A percentile compares a stretch with the other conserved stretches of the same genome.
phyloP scores from a whole-genome alignment of 2,888 invertebrate species.

The Sepioteuthis lessoniana region DNA sequence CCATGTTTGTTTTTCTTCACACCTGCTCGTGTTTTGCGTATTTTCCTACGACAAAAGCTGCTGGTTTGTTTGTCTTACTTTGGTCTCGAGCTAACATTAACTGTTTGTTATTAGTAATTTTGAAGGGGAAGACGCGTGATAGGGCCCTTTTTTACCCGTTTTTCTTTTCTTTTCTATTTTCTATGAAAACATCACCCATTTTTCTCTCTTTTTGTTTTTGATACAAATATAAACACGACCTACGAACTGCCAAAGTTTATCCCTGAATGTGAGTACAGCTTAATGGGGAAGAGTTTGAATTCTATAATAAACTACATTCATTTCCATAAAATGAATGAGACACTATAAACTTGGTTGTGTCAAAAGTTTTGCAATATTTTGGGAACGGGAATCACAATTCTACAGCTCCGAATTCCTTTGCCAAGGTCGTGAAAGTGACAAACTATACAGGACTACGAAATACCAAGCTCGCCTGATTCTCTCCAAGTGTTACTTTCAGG shows the following conservation, averaged over 20 bases:
- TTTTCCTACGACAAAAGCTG: not conserved
- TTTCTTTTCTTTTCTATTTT: not conserved
- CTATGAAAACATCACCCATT: not conserved
- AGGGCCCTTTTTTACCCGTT: not conserved
- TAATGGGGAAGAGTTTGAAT: too few species aligned
- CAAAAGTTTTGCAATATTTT: too few species aligned
- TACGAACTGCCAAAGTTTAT: not conserved
- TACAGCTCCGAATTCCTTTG: too few species aligned
- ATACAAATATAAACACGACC: not conserved
- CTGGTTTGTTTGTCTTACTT: not conserved
- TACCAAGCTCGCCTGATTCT: too few species aligned
- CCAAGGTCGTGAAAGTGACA: too few species aligned
- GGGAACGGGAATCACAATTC: too few species aligned
- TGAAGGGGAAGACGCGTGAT: not conserved
- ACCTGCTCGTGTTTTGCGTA: too few species aligned
- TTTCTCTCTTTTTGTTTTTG: not conserved
- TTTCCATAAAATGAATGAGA: too few species aligned
- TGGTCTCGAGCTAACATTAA: not conserved
- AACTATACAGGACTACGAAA: too few species aligned
- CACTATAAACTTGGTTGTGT: too few species aligned
- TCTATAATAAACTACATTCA: too few species aligned
- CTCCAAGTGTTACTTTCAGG: too few species aligned
- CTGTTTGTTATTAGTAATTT: not conserved
- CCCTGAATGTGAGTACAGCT: not conserved
- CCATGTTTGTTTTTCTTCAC: not conserved